Evolutionary conservation across 2,888 invertebrate species (phyloP).

Genomic region (Metacarcinus magister): DNA sequence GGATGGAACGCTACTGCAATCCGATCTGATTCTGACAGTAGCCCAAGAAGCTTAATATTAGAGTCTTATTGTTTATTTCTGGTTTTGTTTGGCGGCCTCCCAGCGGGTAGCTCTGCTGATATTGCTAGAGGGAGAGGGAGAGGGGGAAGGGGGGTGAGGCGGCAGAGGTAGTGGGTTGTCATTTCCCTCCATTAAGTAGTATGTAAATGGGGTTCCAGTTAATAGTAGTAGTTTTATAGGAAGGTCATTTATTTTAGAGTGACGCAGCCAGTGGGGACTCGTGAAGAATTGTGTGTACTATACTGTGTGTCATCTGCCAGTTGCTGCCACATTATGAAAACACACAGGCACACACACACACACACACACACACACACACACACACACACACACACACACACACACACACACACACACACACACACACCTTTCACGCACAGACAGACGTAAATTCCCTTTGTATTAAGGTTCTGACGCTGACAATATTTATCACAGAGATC

Average conservation of each 20-base stretch:
- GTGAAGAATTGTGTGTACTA: neutral
- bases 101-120: constrained; percentile 43
- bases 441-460: constrained; percentile 55
- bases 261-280: neutral
- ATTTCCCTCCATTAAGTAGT: neutral
- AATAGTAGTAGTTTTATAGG: neutral
- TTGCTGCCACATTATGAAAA: neutral
- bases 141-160: neutral
- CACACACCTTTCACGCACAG: neutral
- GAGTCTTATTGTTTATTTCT: constrained; percentile 67
- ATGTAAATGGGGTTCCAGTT: neutral
- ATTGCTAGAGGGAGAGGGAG: neutral
- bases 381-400: constrained; percentile 30
- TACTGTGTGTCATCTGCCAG: neutral
- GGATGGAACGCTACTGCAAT: constrained; percentile 69
- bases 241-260: neutral
- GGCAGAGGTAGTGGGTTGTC: neutral
- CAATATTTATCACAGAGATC: constrained; percentile 78
- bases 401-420: constrained; percentile 51
- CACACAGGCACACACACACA: constrained; percentile 26
- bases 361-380: constrained; percentile 9
- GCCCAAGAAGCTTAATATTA: constrained; percentile 70
- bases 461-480: constrained; percentile 74
- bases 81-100: constrained; percentile 43
- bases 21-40: constrained; percentile 68